A percentile compares a stretch with the other conserved stretches of the same genome.
phyloP scores from a whole-genome alignment of 2,888 invertebrate species.

The Pollenia angustigena region DNA sequence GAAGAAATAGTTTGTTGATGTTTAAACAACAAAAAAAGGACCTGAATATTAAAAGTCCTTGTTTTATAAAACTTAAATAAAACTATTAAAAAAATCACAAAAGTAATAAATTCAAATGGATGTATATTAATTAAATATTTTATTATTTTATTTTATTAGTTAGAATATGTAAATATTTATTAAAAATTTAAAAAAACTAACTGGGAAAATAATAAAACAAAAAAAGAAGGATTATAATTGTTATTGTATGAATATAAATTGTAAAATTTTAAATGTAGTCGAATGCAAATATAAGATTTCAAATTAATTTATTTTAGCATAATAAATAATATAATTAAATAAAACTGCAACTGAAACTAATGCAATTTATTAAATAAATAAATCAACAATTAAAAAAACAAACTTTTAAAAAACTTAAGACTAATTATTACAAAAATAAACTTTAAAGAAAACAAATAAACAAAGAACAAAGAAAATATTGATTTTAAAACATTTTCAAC shows the following conservation, averaged over 20 bases:
- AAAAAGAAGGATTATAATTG: constrained; percentile 46
- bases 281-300: constrained; percentile 46
- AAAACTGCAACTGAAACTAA: constrained; percentile 39
- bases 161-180: constrained; percentile 70
- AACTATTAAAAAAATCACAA: constrained; percentile 2
- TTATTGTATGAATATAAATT: constrained; percentile 59
- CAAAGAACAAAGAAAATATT: constrained; percentile 21
- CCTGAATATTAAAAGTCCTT: constrained; percentile 59
- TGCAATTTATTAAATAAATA: constrained; percentile 37
- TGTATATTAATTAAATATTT: constrained; percentile 11
- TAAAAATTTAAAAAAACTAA: constrained; percentile 27
- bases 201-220: background rate
- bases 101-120: constrained; percentile 8
- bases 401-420: constrained; percentile 67
- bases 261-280: constrained; percentile 62
- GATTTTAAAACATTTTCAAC: constrained; percentile 38
- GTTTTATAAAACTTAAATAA: constrained; percentile 44
- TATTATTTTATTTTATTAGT: constrained; percentile 45
- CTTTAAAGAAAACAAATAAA: constrained; percentile 7
- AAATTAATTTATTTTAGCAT: constrained; percentile 53
- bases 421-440: constrained; percentile 54
- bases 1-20: constrained; percentile 1
- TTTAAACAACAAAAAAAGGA: constrained; percentile 21
- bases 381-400: constrained; percentile 48
- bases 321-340: constrained; percentile 42